Evolutionary conservation across 2,113 vertebrate species (phyloP).

Genomic region (human (Homo sapiens)): DNA sequence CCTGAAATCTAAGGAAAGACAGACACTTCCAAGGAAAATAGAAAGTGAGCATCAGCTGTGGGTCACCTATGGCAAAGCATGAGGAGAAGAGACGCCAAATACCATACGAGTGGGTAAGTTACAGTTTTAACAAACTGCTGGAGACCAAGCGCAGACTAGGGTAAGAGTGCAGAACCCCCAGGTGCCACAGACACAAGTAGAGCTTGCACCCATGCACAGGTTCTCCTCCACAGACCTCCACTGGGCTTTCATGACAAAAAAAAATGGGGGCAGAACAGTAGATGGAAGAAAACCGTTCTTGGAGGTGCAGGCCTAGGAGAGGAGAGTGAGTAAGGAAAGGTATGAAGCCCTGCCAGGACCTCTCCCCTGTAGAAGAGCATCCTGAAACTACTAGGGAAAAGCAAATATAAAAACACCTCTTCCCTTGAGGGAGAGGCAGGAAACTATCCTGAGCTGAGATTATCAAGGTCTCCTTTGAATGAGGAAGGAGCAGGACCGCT

Average conservation of each 20-base stretch:
- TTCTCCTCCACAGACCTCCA: neutral
- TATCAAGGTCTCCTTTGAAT: neutral
- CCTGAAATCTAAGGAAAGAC: neutral
- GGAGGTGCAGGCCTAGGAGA: neutral
- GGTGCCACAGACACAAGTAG: neutral
- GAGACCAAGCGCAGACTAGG: neutral
- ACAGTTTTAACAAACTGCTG: neutral
- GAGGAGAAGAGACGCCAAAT: neutral
- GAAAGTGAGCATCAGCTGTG: neutral
- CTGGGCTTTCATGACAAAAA: neutral
- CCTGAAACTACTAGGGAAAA: neutral
- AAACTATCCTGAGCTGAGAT: neutral
- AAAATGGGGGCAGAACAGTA: neutral
- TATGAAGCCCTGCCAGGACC: neutral
- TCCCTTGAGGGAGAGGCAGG: neutral
- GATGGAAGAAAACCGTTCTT: neutral
- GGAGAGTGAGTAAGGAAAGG: neutral
- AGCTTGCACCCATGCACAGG: neutral
- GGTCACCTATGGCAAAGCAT: neutral
- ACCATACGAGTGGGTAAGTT: neutral
- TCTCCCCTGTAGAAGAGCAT: neutral
- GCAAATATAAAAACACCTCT: neutral
- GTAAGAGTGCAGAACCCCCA: neutral
- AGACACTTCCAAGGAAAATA: neutral
- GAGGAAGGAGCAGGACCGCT: neutral